Conservation (phyloP, 2,113 vertebrate species). For the Pelvicachromis taeniatus region DNA sequence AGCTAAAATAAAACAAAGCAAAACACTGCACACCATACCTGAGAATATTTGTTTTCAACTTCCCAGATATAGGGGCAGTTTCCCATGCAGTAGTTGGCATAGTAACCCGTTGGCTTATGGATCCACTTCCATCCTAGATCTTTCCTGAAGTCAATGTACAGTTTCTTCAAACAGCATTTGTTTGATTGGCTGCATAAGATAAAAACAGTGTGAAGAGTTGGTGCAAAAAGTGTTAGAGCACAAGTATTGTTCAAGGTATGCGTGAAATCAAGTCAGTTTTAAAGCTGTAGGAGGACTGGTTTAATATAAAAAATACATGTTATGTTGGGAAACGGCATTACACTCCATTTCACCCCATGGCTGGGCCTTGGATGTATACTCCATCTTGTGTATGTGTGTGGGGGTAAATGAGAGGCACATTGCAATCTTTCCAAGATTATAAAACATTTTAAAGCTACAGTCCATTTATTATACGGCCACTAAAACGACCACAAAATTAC, state of each 20-base stretch:
- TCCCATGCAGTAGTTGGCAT: slow-evolving; percentile 89
- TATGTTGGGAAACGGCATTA: neutral
- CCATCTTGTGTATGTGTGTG: neutral
- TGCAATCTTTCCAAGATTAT: neutral
- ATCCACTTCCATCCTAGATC: slow-evolving; percentile 95
- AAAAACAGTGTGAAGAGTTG: neutral
- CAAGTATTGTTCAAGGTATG: neutral
- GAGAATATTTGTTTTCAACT: slow-evolving; percentile 86
- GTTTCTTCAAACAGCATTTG: slow-evolving; percentile 80
- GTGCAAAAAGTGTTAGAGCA: neutral
- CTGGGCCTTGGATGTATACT: neutral
- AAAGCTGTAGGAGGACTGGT: neutral
- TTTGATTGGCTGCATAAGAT: slow-evolving; percentile 66
- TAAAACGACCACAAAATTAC: neutral
- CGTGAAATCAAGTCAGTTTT: neutral
- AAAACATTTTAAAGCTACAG: neutral
- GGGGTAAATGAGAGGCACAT: neutral
- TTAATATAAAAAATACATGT: neutral
- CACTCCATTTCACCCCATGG: neutral
- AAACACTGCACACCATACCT: slow-evolving; percentile 66
- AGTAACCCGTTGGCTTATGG: slow-evolving; percentile 84
- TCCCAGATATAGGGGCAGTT: slow-evolving; percentile 91
- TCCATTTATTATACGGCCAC: neutral
- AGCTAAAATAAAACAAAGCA: too few species aligned
- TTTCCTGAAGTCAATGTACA: slow-evolving; percentile 90